phyloP scores from a whole-genome alignment of 1,140 invertebrate genomes.

The Ceratina calcarata region DNA sequence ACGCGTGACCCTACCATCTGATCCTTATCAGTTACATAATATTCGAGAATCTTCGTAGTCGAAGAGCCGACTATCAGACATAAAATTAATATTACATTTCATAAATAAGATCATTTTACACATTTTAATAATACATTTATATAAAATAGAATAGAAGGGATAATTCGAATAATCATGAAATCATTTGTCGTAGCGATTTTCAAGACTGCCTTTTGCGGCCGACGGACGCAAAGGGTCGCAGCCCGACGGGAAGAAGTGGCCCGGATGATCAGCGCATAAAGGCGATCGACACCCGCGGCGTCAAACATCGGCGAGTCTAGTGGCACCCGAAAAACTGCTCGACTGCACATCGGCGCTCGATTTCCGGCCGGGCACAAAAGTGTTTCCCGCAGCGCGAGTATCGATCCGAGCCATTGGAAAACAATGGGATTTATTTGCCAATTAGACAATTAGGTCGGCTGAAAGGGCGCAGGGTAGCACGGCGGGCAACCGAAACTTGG shows the following conservation, averaged over 20 bases:
- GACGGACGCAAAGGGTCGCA: neutral
- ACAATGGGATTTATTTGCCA: conserved; percentile 76
- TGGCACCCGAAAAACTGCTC: neutral
- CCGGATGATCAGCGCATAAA: conserved; percentile 9
- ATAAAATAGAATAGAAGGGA: too few relatives aligned
- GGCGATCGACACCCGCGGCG: conserved; percentile 30
- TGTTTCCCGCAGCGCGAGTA: conserved; percentile 36
- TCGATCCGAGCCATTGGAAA: conserved; percentile 62
- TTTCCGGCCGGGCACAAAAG: conserved; percentile 28
- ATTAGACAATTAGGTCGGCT: conserved; percentile 73
- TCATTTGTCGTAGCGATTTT: too few relatives aligned
- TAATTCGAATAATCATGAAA: too few relatives aligned
- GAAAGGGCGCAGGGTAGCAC: conserved; percentile 42
- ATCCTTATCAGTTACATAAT: conserved; percentile 27
- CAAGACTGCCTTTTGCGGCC: too few relatives aligned
- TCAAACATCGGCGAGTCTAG: conserved; percentile 11
- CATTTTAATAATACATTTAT: neutral
- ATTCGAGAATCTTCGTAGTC: neutral
- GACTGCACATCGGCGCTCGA: neutral
- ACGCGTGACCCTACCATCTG: conserved; percentile 26
- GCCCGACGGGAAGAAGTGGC: neutral
- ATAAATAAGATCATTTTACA: neutral
- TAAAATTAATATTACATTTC: neutral
- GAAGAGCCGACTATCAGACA: too few relatives aligned
- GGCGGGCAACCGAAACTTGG: conserved; percentile 48